Conservation (phyloP, 2,888 invertebrate genomes). For the Cryptops parisi region DNA sequence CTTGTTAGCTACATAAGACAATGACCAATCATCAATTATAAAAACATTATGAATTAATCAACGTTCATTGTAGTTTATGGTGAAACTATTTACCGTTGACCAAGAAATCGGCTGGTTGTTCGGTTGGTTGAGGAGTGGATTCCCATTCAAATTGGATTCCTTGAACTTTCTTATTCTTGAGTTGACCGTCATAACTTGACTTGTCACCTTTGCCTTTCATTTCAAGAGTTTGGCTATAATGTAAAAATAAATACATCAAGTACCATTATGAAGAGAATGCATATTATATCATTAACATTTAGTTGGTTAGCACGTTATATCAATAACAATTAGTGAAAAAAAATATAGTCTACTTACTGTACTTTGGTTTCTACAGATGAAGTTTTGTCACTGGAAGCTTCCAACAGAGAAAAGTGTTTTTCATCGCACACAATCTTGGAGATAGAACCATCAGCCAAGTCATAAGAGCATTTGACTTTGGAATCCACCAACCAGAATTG, state of each 20-base stretch:
- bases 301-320: no score
- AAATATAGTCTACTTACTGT: no score
- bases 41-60: not conserved
- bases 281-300: no score
- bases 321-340: no score
- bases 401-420: constrained; percentile 19
- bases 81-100: not conserved
- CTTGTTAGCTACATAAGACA: constrained; percentile 9
- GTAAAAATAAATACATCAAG: no score
- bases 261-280: no score
- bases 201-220: constrained; percentile 1
- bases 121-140: constrained; percentile 5
- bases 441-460: constrained; percentile 16
- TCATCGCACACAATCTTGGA: constrained; percentile 18
- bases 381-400: constrained; percentile 17
- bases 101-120: constrained; percentile 12
- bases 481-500: constrained; percentile 10
- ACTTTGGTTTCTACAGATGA: constrained; percentile 19
- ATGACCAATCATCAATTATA: not conserved
- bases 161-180: constrained; percentile 9
- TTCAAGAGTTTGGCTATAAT: constrained; percentile 7
- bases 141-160: constrained; percentile 18
- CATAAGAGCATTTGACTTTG: not conserved
- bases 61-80: not conserved
- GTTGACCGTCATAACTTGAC: not conserved